Conservation (phyloP, 1,140 invertebrate genomes). For the Drosophila lini region DNA sequence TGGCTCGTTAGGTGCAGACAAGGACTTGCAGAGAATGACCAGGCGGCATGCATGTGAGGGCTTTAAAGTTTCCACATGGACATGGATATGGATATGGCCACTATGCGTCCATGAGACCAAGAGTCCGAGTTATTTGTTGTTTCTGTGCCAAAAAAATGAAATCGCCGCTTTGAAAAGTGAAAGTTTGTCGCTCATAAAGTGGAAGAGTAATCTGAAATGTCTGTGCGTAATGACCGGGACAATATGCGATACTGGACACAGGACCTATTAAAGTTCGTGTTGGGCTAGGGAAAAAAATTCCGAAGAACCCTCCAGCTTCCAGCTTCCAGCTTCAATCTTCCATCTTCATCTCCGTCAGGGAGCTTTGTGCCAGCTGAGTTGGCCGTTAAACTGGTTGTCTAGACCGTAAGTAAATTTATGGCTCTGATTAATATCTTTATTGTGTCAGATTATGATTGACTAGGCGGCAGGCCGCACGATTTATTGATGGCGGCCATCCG, state of each 20-base stretch:
- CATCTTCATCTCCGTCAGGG: slow-evolving; percentile 38
- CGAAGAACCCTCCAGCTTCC: slow-evolving; percentile 22
- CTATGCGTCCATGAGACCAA: slow-evolving; percentile 23
- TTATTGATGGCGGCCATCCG: slow-evolving; percentile 44
- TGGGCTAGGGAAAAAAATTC: not conserved
- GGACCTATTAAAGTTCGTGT: slow-evolving; percentile 27
- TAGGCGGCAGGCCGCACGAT: slow-evolving; percentile 49
- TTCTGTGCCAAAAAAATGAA: slow-evolving; percentile 19
- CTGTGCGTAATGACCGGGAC: slow-evolving; percentile 52
- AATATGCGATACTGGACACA: slow-evolving; percentile 32
- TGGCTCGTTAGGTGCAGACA: slow-evolving; percentile 66
- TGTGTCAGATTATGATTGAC: slow-evolving; percentile 62
- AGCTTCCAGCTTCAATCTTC: slow-evolving; percentile 23
- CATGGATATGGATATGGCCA: slow-evolving; percentile 31
- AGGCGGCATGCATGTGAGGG: slow-evolving; percentile 48
- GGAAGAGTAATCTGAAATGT: slow-evolving; percentile 54
- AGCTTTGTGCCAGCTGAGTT: slow-evolving; percentile 34
- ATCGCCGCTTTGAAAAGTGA: slow-evolving; percentile 48
- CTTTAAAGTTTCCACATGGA: slow-evolving; percentile 60
- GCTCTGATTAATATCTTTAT: slow-evolving; percentile 65
- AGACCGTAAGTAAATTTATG: slow-evolving; percentile 63
- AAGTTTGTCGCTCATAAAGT: slow-evolving; percentile 55
- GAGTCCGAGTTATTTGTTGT: slow-evolving; percentile 39
- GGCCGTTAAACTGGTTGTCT: slow-evolving; percentile 58
- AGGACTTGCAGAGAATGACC: slow-evolving; percentile 52